A percentile compares a stretch with the other conserved stretches of the same genome.
Evolutionary conservation across 2,113 vertebrate genomes (phyloP).

Genomic region (Pelusios castaneus): DNA sequence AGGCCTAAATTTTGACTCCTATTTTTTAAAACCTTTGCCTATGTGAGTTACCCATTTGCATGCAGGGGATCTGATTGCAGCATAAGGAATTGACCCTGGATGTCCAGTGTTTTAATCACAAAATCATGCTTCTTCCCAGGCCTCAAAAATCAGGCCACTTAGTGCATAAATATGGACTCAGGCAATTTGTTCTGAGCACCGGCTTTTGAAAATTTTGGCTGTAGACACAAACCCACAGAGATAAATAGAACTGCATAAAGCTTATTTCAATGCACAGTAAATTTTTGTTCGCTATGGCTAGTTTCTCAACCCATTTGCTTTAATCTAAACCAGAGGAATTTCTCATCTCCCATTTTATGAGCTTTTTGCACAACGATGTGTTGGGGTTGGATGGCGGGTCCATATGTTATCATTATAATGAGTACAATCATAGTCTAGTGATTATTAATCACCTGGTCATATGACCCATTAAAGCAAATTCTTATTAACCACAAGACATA

Average conservation of each 20-base stretch:
- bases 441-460: slow-evolving; percentile 75
- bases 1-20: accelerated
- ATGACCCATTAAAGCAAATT: slow-evolving; percentile 68
- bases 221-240: slow-evolving; percentile 33
- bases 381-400: slow-evolving; percentile 34
- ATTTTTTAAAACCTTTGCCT: background rate
- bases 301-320: slow-evolving; percentile 59
- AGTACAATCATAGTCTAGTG: slow-evolving; percentile 64
- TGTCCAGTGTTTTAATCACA: background rate
- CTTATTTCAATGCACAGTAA: background rate
- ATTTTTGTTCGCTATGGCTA: slow-evolving; percentile 15
- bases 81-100: background rate
- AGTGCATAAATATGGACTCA: background rate
- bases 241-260: slow-evolving; percentile 48
- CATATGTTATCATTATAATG: slow-evolving; percentile 49
- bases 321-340: slow-evolving; percentile 73
- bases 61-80: background rate
- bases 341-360: slow-evolving; percentile 67
- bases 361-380: background rate
- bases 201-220: background rate
- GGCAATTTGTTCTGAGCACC: background rate
- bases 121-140: background rate
- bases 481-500: slow-evolving; percentile 71
- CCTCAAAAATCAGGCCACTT: background rate
- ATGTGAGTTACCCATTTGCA: background rate